A percentile compares a stretch with the other conserved stretches of the same genome.
Evolutionary conservation across 2,113 vertebrate species (phyloP).

Genomic region (Siphamia tubifer): DNA sequence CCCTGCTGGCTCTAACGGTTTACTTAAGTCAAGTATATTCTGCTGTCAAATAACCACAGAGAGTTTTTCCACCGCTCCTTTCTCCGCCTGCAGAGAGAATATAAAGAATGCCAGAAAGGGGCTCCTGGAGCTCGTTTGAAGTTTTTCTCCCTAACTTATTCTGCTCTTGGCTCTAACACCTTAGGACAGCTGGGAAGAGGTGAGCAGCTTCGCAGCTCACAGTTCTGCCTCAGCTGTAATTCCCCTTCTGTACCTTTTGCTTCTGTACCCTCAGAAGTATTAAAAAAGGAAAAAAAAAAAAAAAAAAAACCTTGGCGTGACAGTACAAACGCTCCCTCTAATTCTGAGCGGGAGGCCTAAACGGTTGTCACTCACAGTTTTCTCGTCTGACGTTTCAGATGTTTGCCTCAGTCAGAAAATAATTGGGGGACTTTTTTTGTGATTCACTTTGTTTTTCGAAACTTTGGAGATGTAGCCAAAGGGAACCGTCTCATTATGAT

Average conservation of each 20-base stretch:
- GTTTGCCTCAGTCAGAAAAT: constrained; percentile 51
- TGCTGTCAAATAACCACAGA: constrained; percentile 5
- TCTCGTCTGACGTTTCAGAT: constrained; percentile 32
- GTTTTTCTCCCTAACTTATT: constrained; percentile 42
- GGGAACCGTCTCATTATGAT: constrained; percentile 58
- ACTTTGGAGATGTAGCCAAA: constrained; percentile 32
- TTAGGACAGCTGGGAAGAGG: constrained; percentile 34
- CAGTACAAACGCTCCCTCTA: constrained; percentile 40
- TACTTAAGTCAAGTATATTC: background rate
- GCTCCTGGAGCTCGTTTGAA: constrained; percentile 47
- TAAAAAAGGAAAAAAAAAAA: too few species aligned
- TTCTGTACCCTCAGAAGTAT: constrained; percentile 24
- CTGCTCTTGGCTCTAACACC: constrained; percentile 20
- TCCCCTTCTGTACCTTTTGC: background rate
- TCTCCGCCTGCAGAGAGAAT: background rate
- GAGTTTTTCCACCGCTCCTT: constrained; percentile 3
- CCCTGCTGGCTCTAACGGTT: background rate
- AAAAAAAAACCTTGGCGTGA: constrained; percentile 10
- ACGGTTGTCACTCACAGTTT: constrained; percentile 45
- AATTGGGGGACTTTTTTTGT: constrained; percentile 51
- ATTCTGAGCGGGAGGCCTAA: constrained; percentile 27
- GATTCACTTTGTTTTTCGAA: constrained; percentile 22
- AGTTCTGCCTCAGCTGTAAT: constrained; percentile 13
- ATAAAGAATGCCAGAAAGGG: constrained; percentile 14
- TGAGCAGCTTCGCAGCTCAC: constrained; percentile 7